phyloP scores from a whole-genome alignment of 2,797 vertebrate species.

The Esox masquinongy region DNA sequence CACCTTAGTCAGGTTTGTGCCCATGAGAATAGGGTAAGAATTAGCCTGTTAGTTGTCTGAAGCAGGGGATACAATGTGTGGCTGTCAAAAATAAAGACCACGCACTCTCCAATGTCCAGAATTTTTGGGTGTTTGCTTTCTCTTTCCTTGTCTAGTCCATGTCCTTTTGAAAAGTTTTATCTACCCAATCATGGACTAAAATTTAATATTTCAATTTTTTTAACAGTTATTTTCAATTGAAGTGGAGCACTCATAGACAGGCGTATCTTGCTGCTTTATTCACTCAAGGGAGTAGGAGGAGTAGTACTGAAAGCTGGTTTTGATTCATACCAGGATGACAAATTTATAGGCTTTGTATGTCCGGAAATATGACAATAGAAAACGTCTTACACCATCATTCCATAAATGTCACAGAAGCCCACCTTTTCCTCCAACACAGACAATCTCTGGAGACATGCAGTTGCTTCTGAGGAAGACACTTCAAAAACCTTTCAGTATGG shows the following conservation, averaged over 20 bases:
- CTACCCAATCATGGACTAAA: neutral
- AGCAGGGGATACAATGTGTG: neutral
- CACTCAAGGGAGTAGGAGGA: neutral
- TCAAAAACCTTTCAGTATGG: slow-evolving; percentile 66
- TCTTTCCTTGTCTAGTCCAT: neutral
- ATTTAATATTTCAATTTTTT: neutral
- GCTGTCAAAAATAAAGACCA: neutral
- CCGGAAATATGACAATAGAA: slow-evolving; percentile 63
- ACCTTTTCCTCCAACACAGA: slow-evolving; percentile 54
- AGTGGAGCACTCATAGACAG: neutral
- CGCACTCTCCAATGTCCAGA: neutral
- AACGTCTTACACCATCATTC: slow-evolving; percentile 32
- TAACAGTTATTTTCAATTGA: slow-evolving; percentile 6
- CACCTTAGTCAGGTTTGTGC: too few species aligned
- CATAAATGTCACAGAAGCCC: slow-evolving; percentile 37
- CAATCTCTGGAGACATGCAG: slow-evolving; percentile 42
- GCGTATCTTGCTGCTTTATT: neutral
- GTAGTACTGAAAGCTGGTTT: slow-evolving; percentile 18
- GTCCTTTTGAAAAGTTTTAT: neutral
- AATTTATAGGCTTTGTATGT: slow-evolving; percentile 27
- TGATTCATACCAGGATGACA: slow-evolving; percentile 33
- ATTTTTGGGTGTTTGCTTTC: neutral
- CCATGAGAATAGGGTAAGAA: neutral
- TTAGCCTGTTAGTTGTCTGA: neutral
- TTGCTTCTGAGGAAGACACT: slow-evolving; percentile 52